Evolutionary conservation across 2,888 invertebrate species (phyloP), one percentile per base, ranked within the genome.

Genomic region (Odontomyia ornata): DNA sequence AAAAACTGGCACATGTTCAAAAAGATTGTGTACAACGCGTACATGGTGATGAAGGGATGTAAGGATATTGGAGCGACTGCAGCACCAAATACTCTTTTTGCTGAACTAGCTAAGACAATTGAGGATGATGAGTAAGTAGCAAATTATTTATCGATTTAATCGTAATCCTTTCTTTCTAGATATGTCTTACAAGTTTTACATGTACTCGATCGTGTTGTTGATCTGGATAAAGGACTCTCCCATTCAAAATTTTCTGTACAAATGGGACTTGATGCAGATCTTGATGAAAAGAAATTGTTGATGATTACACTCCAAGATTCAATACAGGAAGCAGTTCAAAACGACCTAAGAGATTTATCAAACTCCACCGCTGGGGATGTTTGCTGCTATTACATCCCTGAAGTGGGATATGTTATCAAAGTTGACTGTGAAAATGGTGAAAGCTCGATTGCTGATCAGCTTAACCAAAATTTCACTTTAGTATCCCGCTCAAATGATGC

Each of bases 401-500:
- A 80, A 75, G 67, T 80, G 15, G 81, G 81, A 11, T 81, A 81
- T 76, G 78, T 80, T 13, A 76, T 81, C 4, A 79, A 72, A n/a
- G 52, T 79, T 1, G 43, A 30, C 15, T 30, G 25, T 23, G 2
- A 1, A 5, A 52, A 28, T 11, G 73, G 52, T 23, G 27, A 57
- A 13, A 1, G 36, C 0, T 1, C 15, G 1, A 18, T 57, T 5
- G 23, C 30, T 11, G 73, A 73, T 18, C 73, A 57, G 7, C 28
- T 57, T 23, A 73, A 30, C 56, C 36, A 77, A 5, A 65, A 75
- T n/a, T 77, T 80, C 27, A 75, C 77, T n/a, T 77, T 80, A 36
- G 28, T 79, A 0, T 86, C 86, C 80, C 82, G 83, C 75, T 78
- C 85, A 9, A 82, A 83, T 46, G 83, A 83, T 43, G 81, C 80